Evolutionary conservation across 2,888 invertebrate genomes (phyloP), one percentile per base, ranked within the genome.

Genomic region (Scaeva pyrastri): DNA sequence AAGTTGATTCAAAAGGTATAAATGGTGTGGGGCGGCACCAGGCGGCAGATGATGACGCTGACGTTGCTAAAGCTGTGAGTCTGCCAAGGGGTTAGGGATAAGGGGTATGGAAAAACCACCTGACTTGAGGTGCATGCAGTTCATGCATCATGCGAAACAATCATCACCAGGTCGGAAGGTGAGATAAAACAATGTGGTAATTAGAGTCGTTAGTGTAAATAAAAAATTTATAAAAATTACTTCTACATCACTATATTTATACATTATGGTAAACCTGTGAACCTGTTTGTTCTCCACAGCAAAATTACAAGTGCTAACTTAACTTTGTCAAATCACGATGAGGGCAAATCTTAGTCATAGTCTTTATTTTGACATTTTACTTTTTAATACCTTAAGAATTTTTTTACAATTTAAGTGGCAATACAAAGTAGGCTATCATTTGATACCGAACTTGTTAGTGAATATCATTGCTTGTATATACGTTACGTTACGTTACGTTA

Each of bases 161-260:
- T 86, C 86, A 86, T 86, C 86, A 86, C 86, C 86, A 86, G 82
- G 82, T 86, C 86, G 82, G 77, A 70, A 86, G 86, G 86, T 86
- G 86, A 86, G 86, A 86, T 86, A 82, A 82, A 86, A 86, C 86
- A 86, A 86, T 86, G 86, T 86, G 86, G 86, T 86, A 86, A 86
- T 86, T 86, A 86, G 86, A 82, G 86, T 86, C 81, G 81, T 86
- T 86, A 82, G 86, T 82, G 77, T 78, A 86, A 82, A 56, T 86
- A 86, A 86, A 86, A 86, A 78, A 82, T 56, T 76, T 68, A 76
- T 82, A 50, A 81, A 86, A 86, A 86, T 74, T 77, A 60, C 85
- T 55, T 39, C 81, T 73, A 58, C 70, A 39, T 36, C 82, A 78
- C 78, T 31, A 31, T 31, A 2, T 31, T 5, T 8, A 5, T 31